Evolutionary conservation across 1,140 invertebrate species (phyloP), one percentile per base, ranked within the genome.

Genomic region (Dendroctonus ponderosae): DNA sequence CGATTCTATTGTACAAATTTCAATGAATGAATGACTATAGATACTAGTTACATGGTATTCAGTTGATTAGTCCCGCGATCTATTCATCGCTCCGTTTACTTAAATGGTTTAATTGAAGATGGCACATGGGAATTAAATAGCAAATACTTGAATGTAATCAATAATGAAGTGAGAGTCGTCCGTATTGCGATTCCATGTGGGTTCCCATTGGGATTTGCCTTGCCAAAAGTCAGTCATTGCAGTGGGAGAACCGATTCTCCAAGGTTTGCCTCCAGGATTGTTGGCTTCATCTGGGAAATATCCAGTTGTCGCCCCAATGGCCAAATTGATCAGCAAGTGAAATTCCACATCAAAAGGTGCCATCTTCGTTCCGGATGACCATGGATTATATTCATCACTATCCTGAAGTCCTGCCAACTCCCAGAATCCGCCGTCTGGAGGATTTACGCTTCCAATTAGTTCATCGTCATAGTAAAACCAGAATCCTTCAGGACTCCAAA

Each of bases 301-400:
- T 26, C 41, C 72, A 0, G 64, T 26, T 26, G 26, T 56, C n/a
- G 83, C 77, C 5, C 79, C 78, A 63, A 68, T 40, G 65, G 73
- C 46, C n/a, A 74, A 44, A 75, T 89, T 88, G n/a, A 89, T 77
- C 52, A 89, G 84, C 11, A 89, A 69, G 70, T 87, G 87, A 75
- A 89, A 89, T 83, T 87, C 67, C 70, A 81, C 76, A 74, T 85
- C 83, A 69, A 86, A 86, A 5, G 85, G 85, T 40, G 85, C 83
- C 77, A 83, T 81, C 62, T 77, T 77, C 0, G 67, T 66, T 5
- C 75, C 76, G 11, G 65, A 46, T 14, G 70, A 61, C 83, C 83
- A 84, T 14, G 73, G 74, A 72, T 79, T 77, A 7, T 70, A 62
- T 9, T 67, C 5, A 6, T 56, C 56, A 6, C 50, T 50, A 0